phyloP scores from a whole-genome alignment of 1,140 invertebrate species.

The Maniola jurtina region DNA sequence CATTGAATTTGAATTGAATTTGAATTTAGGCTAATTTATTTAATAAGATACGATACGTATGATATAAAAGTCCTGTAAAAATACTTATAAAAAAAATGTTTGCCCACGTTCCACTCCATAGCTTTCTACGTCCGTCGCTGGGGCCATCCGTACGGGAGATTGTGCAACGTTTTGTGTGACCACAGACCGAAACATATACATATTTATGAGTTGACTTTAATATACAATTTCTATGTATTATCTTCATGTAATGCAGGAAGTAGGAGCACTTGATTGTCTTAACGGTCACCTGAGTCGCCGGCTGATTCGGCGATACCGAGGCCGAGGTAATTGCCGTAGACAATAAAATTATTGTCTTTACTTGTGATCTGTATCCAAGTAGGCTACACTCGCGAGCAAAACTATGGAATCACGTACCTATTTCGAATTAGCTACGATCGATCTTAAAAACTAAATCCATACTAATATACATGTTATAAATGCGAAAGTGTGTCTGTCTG shows the following conservation, averaged over 20 bases:
- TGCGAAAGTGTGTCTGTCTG: too few relatives aligned
- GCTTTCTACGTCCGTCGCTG: constrained; percentile 35
- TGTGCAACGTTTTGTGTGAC: constrained; percentile 72
- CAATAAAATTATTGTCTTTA: constrained; percentile 25
- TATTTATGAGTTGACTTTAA: constrained; percentile 77
- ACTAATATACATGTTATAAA: too few relatives aligned
- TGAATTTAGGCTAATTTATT: too few relatives aligned
- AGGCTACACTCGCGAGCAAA: too few relatives aligned
- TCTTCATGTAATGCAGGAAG: constrained; percentile 73
- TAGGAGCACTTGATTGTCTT: constrained; percentile 66
- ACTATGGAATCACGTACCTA: too few relatives aligned
- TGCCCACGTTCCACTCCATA: constrained; percentile 26
- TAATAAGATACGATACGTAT: too few relatives aligned
- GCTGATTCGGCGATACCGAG: constrained; percentile 57
- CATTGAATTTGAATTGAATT: too few relatives aligned
- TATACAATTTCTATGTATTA: constrained; percentile 78
- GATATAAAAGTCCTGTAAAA: too few relatives aligned
- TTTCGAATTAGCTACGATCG: too few relatives aligned
- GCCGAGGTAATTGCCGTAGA: constrained; percentile 32
- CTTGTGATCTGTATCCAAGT: background rate
- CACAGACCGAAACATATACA: constrained; percentile 75
- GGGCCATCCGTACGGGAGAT: constrained; percentile 63
- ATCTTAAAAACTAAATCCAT: too few relatives aligned
- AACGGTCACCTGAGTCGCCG: constrained; percentile 60
- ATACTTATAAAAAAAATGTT: background rate